Evolutionary conservation across 2,888 invertebrate species (phyloP), one percentile per base, ranked within the genome.

Genomic region (Isoperla grammatica): DNA sequence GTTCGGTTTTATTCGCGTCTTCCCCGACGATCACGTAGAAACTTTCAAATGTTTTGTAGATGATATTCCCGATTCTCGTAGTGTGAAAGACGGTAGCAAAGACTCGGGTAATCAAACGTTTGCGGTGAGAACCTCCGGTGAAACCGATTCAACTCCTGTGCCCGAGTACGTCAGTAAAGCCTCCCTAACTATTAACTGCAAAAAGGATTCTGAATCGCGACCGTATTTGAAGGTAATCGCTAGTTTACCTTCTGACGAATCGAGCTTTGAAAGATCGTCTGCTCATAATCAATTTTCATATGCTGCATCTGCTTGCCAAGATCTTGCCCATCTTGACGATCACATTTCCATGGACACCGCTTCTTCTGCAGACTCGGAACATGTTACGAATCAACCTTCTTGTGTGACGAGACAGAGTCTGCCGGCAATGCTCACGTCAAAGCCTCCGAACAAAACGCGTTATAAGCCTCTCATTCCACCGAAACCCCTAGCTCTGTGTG

Each of bases 1-100:
- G 0, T 81, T 81, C 71, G 86, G 86, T 42, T 87, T 84, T 68
- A 79, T 87, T 22, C 78, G 83, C 53, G 86, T 85, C 72, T 83
- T 81, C 67, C 81, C 84, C 54, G 61, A 74, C 37, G 79, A 78
- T 60, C 72, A 77, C 40, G 70, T 69, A 20, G 72, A 72, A 59
- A 69, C 68, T 67, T 74, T 75, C 50, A 78, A 77, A 63, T 80
- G 79, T 39, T 76, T 80, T 66, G 74, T 79, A 50, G 80, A 80
- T 70, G 45, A 37, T 17, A 43, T 37, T n/a, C 29, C 29, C 8
- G 8, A 8, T 29, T 29, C 29, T 29, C 29, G 5, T 4, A 29
- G 8, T 29, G 29, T 29, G 29, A 29, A 29, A 29, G 8, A 29
- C 8, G 8, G 29, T 6, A 29, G 29, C 8, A 29, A 8, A 29